These are phyloP conservation scores for Eufriesea mexicana DNA, from an alignment of 1,140 invertebrate species.

Conservation along the genomic window DNA sequence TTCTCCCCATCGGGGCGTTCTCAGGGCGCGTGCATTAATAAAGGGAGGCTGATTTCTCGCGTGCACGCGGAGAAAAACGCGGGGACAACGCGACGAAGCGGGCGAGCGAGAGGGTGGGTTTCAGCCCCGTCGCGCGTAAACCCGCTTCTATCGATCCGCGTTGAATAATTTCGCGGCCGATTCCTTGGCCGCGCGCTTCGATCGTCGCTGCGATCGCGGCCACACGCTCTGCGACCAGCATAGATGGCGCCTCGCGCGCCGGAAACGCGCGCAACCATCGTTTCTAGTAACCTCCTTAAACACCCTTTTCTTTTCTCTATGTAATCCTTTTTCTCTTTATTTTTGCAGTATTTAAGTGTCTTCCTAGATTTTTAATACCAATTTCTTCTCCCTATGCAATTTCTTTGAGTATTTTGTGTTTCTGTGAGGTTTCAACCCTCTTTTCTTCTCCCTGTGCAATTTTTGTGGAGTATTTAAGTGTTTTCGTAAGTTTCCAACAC, in stretches of 20 bases:
- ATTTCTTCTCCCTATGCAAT: no score
- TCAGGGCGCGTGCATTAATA: slow-evolving; percentile 6
- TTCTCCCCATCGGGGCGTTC: background rate
- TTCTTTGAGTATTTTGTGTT: no score
- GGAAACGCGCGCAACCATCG: background rate
- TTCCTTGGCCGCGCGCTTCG: slow-evolving; percentile 65
- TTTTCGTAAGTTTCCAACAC: no score
- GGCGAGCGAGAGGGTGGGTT: slow-evolving; percentile 47
- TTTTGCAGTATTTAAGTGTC: no score
- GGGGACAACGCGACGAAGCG: slow-evolving; percentile 39
- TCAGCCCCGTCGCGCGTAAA: slow-evolving; percentile 72
- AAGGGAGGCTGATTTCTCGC: slow-evolving; percentile 56
- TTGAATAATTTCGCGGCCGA: slow-evolving; percentile 78
- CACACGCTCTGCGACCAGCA: background rate
- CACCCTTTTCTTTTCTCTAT: no score
- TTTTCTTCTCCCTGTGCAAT: no score
- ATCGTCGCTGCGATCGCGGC: slow-evolving; percentile 7
- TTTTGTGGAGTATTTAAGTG: no score
- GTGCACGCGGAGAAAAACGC: slow-evolving; percentile 53
- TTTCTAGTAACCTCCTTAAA: no score
- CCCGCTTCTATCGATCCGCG: slow-evolving; percentile 75
- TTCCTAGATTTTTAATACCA: no score
- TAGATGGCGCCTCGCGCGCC: background rate
- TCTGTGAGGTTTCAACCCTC: no score
- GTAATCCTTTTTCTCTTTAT: no score